Evolutionary conservation across 1,140 invertebrate species (phyloP).

Genomic region (Drosophila jambulina): DNA sequence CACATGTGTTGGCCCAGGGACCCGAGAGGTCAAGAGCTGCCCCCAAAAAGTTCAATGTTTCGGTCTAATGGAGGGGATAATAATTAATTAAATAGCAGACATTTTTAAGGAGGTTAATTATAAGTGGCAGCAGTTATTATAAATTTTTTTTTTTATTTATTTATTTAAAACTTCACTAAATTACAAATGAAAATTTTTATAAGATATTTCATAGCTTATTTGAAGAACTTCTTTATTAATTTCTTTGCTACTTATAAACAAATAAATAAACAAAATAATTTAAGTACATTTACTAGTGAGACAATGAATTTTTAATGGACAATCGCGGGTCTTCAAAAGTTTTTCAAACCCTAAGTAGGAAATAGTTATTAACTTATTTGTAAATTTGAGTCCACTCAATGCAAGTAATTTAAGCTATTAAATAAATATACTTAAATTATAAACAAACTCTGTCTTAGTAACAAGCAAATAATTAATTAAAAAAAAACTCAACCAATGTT

Average conservation of each 20-base stretch:
- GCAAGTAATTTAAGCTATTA: neutral
- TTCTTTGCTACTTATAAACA: neutral
- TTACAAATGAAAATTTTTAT: neutral
- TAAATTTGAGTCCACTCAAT: neutral
- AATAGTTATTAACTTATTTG: neutral
- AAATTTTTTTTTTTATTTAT: neutral
- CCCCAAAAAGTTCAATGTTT: constrained; percentile 32
- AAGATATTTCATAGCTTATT: neutral
- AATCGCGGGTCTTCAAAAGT: neutral
- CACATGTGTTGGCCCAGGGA: constrained; percentile 14
- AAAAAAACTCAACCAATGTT: neutral
- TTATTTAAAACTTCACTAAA: neutral
- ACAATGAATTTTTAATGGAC: neutral
- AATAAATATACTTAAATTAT: neutral
- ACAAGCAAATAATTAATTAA: neutral
- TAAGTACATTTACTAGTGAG: neutral
- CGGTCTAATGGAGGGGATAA: neutral
- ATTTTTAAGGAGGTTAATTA: neutral
- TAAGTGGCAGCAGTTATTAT: neutral
- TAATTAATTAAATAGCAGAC: constrained; percentile 29
- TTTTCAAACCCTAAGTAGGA: neutral
- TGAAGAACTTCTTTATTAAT: rapidly evolving
- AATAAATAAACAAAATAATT: neutral
- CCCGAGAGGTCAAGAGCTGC: constrained; percentile 33
- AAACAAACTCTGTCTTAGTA: no score